phyloP scores from a whole-genome alignment of 2,113 vertebrate species.

The Centropus unirufus region DNA sequence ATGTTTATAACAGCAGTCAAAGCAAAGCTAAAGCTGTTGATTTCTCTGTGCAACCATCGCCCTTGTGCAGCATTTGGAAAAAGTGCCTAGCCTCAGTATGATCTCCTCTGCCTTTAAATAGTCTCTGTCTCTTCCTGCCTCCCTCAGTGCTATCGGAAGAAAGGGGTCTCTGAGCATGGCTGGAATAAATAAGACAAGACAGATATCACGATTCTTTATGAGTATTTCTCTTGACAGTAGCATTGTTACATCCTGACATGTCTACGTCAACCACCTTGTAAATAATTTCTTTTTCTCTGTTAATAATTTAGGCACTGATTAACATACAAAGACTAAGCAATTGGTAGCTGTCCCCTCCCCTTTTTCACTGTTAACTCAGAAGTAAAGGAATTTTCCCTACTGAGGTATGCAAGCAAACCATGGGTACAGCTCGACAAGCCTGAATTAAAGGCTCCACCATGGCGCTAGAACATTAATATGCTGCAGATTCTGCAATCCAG shows the following conservation, averaged over 20 bases:
- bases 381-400: slow-evolving; percentile 28
- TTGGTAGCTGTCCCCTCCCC: slow-evolving; percentile 21
- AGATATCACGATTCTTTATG: slow-evolving; percentile 58
- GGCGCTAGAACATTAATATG: not conserved
- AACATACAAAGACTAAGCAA: slow-evolving; percentile 72
- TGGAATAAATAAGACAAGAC: slow-evolving; percentile 65
- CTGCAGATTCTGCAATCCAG: not conserved
- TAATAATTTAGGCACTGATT: slow-evolving; percentile 75
- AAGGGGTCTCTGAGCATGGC: slow-evolving; percentile 24
- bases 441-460: not conserved
- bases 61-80: not conserved
- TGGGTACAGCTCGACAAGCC: not conserved
- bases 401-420: not conserved
- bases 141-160: not conserved
- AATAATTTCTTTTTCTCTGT: slow-evolving; percentile 73
- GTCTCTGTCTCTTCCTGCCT: not conserved
- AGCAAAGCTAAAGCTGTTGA: not conserved
- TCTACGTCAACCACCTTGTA: slow-evolving; percentile 68
- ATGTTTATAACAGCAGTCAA: slow-evolving; percentile 48
- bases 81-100: not conserved
- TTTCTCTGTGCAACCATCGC: slow-evolving; percentile 1
- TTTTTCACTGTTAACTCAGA: slow-evolving; percentile 6
- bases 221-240: slow-evolving; percentile 69
- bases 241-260: slow-evolving; percentile 43
- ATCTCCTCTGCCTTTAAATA: slow-evolving; percentile 9